These are phyloP conservation scores for Petrocephalus zakoni DNA, from an alignment of 2,113 vertebrate species.

Conservation along the genomic window DNA sequence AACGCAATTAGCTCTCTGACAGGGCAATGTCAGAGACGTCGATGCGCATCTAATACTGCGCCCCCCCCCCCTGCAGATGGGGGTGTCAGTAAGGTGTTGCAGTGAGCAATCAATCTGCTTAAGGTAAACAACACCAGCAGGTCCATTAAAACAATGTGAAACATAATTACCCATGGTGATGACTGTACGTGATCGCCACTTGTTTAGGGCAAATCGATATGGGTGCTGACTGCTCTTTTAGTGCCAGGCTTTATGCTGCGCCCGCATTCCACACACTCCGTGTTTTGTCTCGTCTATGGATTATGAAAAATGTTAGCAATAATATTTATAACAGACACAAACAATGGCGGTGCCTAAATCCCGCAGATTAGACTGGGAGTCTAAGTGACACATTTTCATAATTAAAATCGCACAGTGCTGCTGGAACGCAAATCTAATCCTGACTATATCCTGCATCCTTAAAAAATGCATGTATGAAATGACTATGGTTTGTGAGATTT, in stretches of 20 bases:
- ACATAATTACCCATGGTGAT: not conserved
- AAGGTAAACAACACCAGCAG: conserved; percentile 24
- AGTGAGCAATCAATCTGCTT: not conserved
- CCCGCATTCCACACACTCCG: not conserved
- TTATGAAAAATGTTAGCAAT: not conserved
- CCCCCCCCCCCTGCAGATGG: not conserved
- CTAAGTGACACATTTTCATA: no score
- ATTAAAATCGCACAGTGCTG: no score
- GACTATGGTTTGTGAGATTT: no score
- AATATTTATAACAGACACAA: not conserved
- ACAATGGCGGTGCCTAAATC: not conserved
- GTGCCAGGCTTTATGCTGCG: not conserved
- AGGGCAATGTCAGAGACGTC: not conserved
- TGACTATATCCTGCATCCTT: no score
- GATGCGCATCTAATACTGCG: not conserved
- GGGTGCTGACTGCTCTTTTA: not conserved
- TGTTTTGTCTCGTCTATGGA: not conserved
- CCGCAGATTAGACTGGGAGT: not conserved
- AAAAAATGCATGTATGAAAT: no score
- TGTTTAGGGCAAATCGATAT: not conserved
- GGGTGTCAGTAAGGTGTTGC: not conserved
- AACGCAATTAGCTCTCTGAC: not conserved
- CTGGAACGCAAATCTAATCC: no score
- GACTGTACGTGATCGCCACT: not conserved
- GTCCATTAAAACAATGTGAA: conserved; percentile 19